Evolutionary conservation across 2,113 vertebrate genomes (phyloP), one percentile per base, ranked within the genome.

Genomic region (Gnathonemus longibarbis): DNA sequence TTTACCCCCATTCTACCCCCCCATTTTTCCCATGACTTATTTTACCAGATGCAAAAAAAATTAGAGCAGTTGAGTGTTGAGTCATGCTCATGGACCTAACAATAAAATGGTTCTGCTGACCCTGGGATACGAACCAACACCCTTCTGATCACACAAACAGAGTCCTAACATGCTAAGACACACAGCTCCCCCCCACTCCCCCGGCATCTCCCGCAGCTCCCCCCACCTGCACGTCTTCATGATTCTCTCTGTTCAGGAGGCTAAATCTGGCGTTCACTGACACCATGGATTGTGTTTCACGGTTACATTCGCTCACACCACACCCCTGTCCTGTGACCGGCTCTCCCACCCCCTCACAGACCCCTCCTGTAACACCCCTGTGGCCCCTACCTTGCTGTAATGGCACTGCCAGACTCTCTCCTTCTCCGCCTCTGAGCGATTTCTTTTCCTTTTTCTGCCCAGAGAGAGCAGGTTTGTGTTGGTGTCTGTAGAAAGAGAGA

Each of bases 371-470:
- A 49, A 66, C 35, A 27, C 15, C 88, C 24, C 5, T 27, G n/a
- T 10, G 66, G 19, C 11, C 53, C 74, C 0, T 58, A 96, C 95
- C 93, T 96, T 91, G 86, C 92, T 93, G 92, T 91, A 94, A 52
- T 56, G 89, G 50, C 94, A 93, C 83, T 94, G 93, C 95, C 95
- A 96, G 88, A 85, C 84, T 0, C 46, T 87, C 53, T 93, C 92
- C 19, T 95, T 94, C n/a, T 95, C 94, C 48, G 83, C 89, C 39
- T 93, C 93, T 0, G 91, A 91, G 42, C 89, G 92, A 91, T 95
- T 95, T 93, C 94, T 95, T 88, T 86, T 92, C 56, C 95, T 94
- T 92, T 95, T 96, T 91, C 94, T 95, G 89, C 90, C 92, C 45
- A 84, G 92, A 10, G 87, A 84, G n/a, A 62, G 89, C 87, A 88